phyloP scores from a whole-genome alignment of 2,113 vertebrate species.

The Cynocephalus volans region DNA sequence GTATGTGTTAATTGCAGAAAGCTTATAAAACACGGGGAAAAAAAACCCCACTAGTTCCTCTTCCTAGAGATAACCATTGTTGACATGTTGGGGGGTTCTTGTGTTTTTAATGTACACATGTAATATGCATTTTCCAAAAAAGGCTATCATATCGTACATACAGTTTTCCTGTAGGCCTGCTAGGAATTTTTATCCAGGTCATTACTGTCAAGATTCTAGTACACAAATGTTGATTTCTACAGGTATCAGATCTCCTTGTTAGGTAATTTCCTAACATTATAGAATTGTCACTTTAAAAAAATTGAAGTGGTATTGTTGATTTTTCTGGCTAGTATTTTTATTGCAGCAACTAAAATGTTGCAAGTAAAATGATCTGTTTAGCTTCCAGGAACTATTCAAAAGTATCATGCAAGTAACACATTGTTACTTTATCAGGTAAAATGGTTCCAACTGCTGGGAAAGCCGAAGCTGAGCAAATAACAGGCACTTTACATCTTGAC shows the following conservation, averaged over 20 bases:
- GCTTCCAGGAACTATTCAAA: neutral
- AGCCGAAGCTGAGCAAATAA: neutral
- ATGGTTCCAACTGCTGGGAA: neutral
- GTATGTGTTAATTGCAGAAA: neutral
- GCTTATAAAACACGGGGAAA: neutral
- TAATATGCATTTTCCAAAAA: neutral
- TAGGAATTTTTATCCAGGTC: neutral
- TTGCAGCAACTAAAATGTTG: neutral
- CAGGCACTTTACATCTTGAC: neutral
- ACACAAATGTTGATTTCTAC: neutral
- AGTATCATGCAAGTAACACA: neutral
- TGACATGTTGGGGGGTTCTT: neutral
- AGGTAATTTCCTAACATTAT: neutral
- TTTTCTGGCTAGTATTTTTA: neutral
- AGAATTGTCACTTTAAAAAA: slow-evolving; percentile 32
- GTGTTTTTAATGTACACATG: neutral
- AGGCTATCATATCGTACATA: rapidly evolving
- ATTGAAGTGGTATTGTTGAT: neutral
- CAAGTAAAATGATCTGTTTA: neutral
- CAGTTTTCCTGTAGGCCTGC: neutral
- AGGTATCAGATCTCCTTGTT: neutral
- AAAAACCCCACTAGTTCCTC: neutral
- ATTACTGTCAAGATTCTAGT: neutral
- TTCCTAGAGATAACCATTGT: neutral
- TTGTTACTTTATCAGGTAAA: neutral